phyloP scores from a whole-genome alignment of 2,113 vertebrate genomes.

The Cygnus buccinator region DNA sequence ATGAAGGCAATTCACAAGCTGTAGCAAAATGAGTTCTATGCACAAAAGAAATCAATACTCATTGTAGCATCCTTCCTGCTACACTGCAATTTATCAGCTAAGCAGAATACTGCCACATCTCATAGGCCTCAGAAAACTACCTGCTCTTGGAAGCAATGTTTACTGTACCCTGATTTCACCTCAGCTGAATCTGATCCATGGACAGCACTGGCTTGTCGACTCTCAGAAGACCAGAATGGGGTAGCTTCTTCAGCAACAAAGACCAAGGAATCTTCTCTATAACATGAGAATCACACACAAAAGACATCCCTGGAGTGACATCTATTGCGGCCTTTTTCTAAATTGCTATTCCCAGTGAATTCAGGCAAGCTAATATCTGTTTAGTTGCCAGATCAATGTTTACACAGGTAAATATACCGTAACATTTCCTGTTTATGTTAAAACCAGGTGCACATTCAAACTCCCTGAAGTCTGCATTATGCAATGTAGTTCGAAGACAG shows the following conservation, averaged over 20 bases:
- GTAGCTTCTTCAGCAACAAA: background rate
- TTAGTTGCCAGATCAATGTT: background rate
- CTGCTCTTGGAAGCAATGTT: constrained; percentile 27
- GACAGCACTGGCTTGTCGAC: background rate
- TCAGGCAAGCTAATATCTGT: background rate
- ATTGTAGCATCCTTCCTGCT: constrained; percentile 68
- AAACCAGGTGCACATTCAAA: background rate
- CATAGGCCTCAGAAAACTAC: constrained; percentile 36
- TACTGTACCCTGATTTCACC: background rate
- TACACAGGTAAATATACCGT: background rate
- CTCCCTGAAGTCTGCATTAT: background rate
- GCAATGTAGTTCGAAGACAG: background rate
- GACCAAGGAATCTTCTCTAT: background rate
- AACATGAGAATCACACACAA: accelerated
- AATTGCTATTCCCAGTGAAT: background rate
- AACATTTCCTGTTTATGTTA: background rate
- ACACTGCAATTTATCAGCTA: constrained; percentile 67
- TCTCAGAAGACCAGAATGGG: background rate
- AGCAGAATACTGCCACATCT: constrained; percentile 65
- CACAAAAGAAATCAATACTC: constrained; percentile 78
- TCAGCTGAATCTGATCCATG: background rate
- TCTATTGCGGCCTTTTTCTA: background rate
- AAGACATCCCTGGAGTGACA: no score
- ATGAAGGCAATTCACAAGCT: constrained; percentile 65
- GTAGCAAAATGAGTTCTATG: constrained; percentile 72